Evolutionary conservation across 2,888 invertebrate genomes (phyloP).

Genomic region (Drosophila nr. perissopoda): DNA sequence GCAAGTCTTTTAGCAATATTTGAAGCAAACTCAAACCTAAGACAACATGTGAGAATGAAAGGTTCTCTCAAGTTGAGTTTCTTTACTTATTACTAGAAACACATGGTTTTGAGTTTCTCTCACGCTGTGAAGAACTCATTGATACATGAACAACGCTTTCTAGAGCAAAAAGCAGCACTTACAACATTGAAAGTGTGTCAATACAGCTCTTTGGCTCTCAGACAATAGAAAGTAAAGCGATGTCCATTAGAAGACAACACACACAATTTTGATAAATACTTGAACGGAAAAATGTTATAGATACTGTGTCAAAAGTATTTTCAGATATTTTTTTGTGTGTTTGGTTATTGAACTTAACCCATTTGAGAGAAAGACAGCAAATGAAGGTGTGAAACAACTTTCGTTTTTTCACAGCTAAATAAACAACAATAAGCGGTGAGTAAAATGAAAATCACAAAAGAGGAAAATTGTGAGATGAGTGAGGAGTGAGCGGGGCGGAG

Average conservation of each 20-base stretch:
- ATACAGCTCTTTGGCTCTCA: slow-evolving; percentile 39
- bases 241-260: slow-evolving; percentile 63
- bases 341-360: slow-evolving; percentile 74
- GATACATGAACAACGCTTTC: slow-evolving; percentile 24
- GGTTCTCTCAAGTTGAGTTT: background rate
- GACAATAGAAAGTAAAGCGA: slow-evolving; percentile 73
- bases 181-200: slow-evolving; percentile 39
- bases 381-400: slow-evolving; percentile 73
- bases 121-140: slow-evolving; percentile 30
- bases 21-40: background rate
- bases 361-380: slow-evolving; percentile 36
- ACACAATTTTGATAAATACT: slow-evolving; percentile 50
- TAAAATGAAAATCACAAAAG: slow-evolving; percentile 51
- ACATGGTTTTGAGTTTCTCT: slow-evolving; percentile 20
- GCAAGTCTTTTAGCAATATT: background rate
- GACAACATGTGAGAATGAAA: background rate
- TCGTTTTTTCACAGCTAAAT: slow-evolving; percentile 75
- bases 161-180: slow-evolving; percentile 30
- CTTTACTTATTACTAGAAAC: background rate
- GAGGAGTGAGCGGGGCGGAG: slow-evolving; percentile 12
- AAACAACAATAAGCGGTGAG: slow-evolving; percentile 65
- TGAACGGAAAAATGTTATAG: slow-evolving; percentile 40
- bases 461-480: slow-evolving; percentile 12
- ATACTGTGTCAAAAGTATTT: slow-evolving; percentile 52
- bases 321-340: slow-evolving; percentile 42